Evolutionary conservation across 2,888 invertebrate species (phyloP), one percentile per base, ranked within the genome.

Genomic region (Opisthograptis luteolata): DNA sequence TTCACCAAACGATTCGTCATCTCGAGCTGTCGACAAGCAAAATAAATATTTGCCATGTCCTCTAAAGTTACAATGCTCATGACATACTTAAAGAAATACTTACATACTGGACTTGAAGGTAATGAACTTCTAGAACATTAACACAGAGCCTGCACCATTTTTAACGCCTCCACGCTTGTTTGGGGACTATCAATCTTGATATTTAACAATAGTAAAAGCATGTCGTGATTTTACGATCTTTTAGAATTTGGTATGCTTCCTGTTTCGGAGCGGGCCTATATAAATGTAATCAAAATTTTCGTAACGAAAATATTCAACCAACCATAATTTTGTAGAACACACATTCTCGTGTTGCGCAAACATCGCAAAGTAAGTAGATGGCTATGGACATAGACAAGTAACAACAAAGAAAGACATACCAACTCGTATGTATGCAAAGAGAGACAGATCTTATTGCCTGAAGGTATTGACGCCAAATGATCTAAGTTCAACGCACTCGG

Each of bases 21-120:
- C 51, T 58, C 54, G 48, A 35, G 55, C 61, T 64, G 45, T 63
- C 58, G 58, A 57, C 58, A 65, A 71, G 62, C 62, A 55, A 50
- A 62, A 75, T 75, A 77, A 84, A 84, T 84, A 81, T 85, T 79
- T 70, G 60, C 62, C 54, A 37, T 57, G 49, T 62, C 44, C 60
- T 67, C 57, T 45, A 60, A 47, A 46, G 30, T 46, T 49, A 43
- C 56, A 25, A 50, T 19, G 13, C 35, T 19, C 39, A 17, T 39
- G 9, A 22, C 22, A 25, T 39, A 25, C 24, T 7, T 6, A 13
- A 30, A 25, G 13, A 36, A 12, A 31, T 27, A 35, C 20, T 34
- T 32, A 22, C 30, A 22, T n/a, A n/a, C n/a, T n/a, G n/a, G n/a
- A n/a, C n/a, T n/a, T 20, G 14, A 34, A 28, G 15, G 27, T 24